Evolutionary conservation across 2,113 vertebrate species (phyloP), one percentile per base, ranked within the genome.

Genomic region (Cyprinus carpio): DNA sequence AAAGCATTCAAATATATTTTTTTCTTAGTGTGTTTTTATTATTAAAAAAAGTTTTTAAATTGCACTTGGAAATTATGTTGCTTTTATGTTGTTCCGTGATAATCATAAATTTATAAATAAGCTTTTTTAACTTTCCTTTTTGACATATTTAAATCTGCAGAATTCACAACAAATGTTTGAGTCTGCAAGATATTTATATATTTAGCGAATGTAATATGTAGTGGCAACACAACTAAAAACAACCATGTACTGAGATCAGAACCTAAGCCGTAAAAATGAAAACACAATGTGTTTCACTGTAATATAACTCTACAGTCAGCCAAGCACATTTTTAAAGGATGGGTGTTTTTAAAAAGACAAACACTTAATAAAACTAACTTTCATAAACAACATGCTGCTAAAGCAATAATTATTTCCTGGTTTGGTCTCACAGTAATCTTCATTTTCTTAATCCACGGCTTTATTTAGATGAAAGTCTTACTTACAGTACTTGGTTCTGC

Each of bases 401-500:
- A 43, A 60, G 23, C 31, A 25, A 56, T 81, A 43, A 79, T 43
- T 72, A 86, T 88, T 90, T 88, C 84, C 86, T 83, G 64, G 23
- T 85, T 15, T 86, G 20, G 56, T 60, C 34, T 69, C 67, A 81
- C 23, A 74, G 60, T 15, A 18, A 49, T 31, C 74, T 20, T 25
- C 11, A 60, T 43, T 2, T 46, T 86, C 58, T 71, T 12, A 25
- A 72, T 62, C 23, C 46, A 40, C 69, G 49, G n/a, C 12, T 9
- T 58, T 40, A 11, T 51, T 9, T 18, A 62, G 25, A 69, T 16
- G 18, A 43, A 75, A 65, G 49, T 34, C 29, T 13, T 69, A 88
- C 87, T 88, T 88, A 88, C 87, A 82, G 74, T 84, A n/a, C 79
- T 76, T 79, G 11, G 6, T 84, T 71, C 83, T 7, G 87, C 87